Conservation (phyloP, 1,140 invertebrate genomes). For the Elymnias hypermnestra region DNA sequence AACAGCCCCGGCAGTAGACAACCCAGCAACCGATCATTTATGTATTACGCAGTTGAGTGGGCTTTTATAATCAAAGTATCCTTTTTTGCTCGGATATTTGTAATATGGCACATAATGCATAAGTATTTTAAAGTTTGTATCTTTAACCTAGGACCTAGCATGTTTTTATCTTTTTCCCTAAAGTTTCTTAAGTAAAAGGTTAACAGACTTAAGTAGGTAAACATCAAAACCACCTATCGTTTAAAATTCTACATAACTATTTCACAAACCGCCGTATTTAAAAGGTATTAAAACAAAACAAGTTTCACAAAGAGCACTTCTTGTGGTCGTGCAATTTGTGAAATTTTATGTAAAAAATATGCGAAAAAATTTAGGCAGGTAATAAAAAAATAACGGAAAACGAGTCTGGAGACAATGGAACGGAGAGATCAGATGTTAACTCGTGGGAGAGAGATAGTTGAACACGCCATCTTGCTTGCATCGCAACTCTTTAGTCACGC, state of each 20-base stretch:
- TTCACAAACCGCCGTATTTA: slow-evolving; percentile 1
- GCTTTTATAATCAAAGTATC: too few relatives aligned
- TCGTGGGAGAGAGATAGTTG: slow-evolving; percentile 36
- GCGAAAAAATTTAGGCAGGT: slow-evolving; percentile 46
- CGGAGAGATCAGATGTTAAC: slow-evolving; percentile 10
- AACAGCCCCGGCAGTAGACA: too few relatives aligned
- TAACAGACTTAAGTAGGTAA: not conserved
- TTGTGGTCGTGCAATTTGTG: slow-evolving; percentile 58
- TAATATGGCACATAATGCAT: too few relatives aligned
- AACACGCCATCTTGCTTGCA: slow-evolving; percentile 62
- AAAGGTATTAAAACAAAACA: slow-evolving; percentile 18
- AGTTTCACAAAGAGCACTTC: slow-evolving; percentile 13
- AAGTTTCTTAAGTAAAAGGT: too few relatives aligned
- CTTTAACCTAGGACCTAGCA: too few relatives aligned
- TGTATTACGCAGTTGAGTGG: too few relatives aligned
- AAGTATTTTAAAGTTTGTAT: too few relatives aligned
- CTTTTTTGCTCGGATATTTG: too few relatives aligned
- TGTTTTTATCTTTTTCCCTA: not conserved
- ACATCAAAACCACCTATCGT: not conserved
- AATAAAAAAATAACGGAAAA: slow-evolving; percentile 63
- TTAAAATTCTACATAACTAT: not conserved
- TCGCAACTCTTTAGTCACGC: slow-evolving; percentile 67
- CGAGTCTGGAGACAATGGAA: slow-evolving; percentile 42
- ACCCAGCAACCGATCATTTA: too few relatives aligned
- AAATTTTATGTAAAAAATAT: slow-evolving; percentile 55